Base-by-base conservation (phyloP, 2,113 vertebrate species). In the Clinocottus analis region DNA sequence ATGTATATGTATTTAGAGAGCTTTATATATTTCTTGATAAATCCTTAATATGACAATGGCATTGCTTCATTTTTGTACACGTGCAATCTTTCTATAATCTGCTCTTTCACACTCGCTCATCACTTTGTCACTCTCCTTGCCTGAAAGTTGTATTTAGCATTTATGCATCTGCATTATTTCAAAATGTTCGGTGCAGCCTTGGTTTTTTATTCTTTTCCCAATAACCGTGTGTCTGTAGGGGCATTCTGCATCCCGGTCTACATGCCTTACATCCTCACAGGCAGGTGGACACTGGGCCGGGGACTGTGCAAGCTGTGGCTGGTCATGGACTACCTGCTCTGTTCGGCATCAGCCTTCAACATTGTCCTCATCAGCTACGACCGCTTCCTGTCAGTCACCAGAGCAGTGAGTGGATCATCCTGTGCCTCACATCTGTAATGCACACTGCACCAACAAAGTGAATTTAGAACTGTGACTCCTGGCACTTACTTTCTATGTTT, bases 331-430 rank as follows among this genome's bases (percentile, higher is more conserved):
- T 96, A 98, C 85, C 92, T 97, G 5, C 49, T 97, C 71, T 97
- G 97, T 47, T 92, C 96, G 14, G 93, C 97, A 0, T 98, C 97
- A 3, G 96, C 95, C 72, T 97, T 97, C 87, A 98, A 88, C 90
- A 95, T 98, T 1, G 96, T 97, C 65, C 96, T 97, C 71, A 97
- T 98, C 94, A 98, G 96, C 90, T 97, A 97, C 0, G 96, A 98
- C 87, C 95, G 96, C 53, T 98, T 97, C 88, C 93, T 96, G 75
- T 97, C 96, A 17, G 96, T 98, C 88, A 98, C 96, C 3, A 94
- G 95, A 82, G 97, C 96, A 63, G 97, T 99, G 94, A 97, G 97
- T 95, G 73, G 45, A 82, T 68, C 33, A 14, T 51, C 41, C 23
- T 47, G 17, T 25, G 37, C 47, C 39, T 81, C 45, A 33, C 49